Conservation (phyloP, 2,888 invertebrate species). For the Thumatha senex region DNA sequence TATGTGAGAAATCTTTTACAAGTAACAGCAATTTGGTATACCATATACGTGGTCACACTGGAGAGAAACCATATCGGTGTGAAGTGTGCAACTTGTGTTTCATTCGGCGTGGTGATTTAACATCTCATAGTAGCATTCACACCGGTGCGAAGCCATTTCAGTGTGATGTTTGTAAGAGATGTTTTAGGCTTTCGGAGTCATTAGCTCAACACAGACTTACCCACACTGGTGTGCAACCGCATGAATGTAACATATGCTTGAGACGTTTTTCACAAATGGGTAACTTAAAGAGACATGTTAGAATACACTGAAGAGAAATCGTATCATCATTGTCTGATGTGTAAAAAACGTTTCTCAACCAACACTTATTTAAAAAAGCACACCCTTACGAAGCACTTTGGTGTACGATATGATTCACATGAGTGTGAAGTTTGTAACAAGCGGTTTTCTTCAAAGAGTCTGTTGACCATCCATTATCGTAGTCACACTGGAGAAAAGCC, state of each 20-base stretch:
- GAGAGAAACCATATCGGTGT: background rate
- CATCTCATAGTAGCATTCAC: background rate
- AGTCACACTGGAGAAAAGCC: background rate
- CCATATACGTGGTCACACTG: background rate
- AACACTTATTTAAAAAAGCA: too few relatives aligned
- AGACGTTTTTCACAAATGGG: background rate
- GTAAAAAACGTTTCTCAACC: too few relatives aligned
- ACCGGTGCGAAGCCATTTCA: background rate
- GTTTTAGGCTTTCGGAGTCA: background rate
- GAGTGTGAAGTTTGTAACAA: background rate
- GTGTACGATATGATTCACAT: too few relatives aligned
- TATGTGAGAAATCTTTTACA: background rate
- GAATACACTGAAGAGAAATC: background rate
- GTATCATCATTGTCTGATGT: background rate
- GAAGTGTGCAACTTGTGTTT: background rate
- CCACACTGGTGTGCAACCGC: background rate
- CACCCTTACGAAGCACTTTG: too few relatives aligned
- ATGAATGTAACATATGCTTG: background rate
- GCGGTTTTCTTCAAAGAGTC: background rate
- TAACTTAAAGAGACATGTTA: background rate
- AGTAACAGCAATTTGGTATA: background rate
- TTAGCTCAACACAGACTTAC: background rate
- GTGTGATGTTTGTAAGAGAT: background rate
- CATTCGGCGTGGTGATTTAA: background rate
- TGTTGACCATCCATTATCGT: too few relatives aligned